Evolutionary conservation across 1,140 invertebrate genomes (phyloP), one percentile per base, ranked within the genome.

Genomic region (Steinernema khuongi): DNA sequence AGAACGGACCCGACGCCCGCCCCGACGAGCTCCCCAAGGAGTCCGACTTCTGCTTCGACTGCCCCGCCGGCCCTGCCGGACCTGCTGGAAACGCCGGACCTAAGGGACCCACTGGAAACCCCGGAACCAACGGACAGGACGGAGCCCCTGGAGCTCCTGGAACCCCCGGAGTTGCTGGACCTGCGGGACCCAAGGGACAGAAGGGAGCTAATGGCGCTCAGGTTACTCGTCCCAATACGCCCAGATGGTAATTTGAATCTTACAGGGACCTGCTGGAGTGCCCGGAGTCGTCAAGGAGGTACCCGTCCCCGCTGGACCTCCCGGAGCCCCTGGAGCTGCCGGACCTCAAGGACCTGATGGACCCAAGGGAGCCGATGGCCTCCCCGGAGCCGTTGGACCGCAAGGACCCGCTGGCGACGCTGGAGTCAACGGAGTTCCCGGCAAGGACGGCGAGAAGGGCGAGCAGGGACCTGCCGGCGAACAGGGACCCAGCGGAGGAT

Each of bases 1-100:
- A 70, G 18, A 68, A 68, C 50, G 73, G 73, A 70, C 1, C 67
- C 14, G 73, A 74, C 31, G 76, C 76, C 26, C 30, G 32, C 31
- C 44, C 77, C 32, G 75, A 68, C 14, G 76, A 68, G n/a, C n/a
- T 50, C 18, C 74, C 74, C 33, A 69, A 44, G 29, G 44, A 66
- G 17, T 75, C 67, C 19, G 75, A 73, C 72, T 77, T 77, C 70
- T 79, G 77, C 75, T 79, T 74, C 60, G 75, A 77, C 31, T 79
- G 77, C 44, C 76, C 76, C 29, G 76, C 74, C 26, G 76, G 71
- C 43, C 77, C 77, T 41, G 31, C 77, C 67, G 77, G 77, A 60
- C 68, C 72, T 43, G 26, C 77, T 70, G 77, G 77, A 31, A 74
- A 74, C 30, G 41, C 71, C 36, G 75, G 75, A 70, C 75, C 75